A percentile compares a stretch with the other conserved stretches of the same genome.
These are phyloP conservation scores for Hippocampus guttulatus DNA, from an alignment of 2,113 vertebrate genomes.

Conservation along the genomic window DNA sequence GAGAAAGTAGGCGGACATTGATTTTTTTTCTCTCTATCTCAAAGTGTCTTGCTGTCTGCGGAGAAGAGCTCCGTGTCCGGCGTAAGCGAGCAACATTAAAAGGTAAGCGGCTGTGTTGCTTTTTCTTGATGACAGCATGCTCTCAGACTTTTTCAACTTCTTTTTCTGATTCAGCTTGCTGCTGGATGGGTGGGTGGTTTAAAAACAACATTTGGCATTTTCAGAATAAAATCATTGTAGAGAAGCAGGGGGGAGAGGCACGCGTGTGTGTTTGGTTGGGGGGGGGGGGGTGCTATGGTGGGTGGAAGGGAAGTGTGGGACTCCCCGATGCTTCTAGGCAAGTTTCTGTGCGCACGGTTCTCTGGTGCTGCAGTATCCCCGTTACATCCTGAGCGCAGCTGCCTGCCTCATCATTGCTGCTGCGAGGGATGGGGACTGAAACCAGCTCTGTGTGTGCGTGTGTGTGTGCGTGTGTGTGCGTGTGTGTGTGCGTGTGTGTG, in stretches of 20 bases:
- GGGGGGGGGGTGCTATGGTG: slow-evolving; percentile 20
- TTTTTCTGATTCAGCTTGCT: slow-evolving; percentile 2
- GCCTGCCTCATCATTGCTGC: slow-evolving; percentile 51
- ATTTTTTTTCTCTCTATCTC: slow-evolving; percentile 65
- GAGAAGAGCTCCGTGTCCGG: slow-evolving; percentile 45
- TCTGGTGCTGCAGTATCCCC: slow-evolving; percentile 73
- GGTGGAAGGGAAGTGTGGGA: slow-evolving; percentile 62
- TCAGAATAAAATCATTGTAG: not conserved
- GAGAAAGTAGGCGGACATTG: slow-evolving; percentile 61
- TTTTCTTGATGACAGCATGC: slow-evolving; percentile 5
- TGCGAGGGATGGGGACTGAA: slow-evolving; percentile 17
- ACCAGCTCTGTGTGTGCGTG: not conserved
- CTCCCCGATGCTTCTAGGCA: slow-evolving; percentile 71
- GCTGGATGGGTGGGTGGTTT: not conserved
- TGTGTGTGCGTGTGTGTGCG: too few species aligned
- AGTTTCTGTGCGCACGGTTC: slow-evolving; percentile 73
- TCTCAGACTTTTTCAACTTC: slow-evolving; percentile 46
- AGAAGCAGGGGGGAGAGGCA: slow-evolving; percentile 10
- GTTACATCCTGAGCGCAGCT: slow-evolving; percentile 57
- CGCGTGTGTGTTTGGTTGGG: not conserved
- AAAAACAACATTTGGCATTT: not conserved
- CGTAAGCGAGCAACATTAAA: slow-evolving; percentile 36
- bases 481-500: too few species aligned
- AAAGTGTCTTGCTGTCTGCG: slow-evolving; percentile 62
- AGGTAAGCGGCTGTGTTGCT: slow-evolving; percentile 49